Evolutionary conservation across 2,113 vertebrate genomes (phyloP).

Genomic region (Gasterosteus aculeatus): DNA sequence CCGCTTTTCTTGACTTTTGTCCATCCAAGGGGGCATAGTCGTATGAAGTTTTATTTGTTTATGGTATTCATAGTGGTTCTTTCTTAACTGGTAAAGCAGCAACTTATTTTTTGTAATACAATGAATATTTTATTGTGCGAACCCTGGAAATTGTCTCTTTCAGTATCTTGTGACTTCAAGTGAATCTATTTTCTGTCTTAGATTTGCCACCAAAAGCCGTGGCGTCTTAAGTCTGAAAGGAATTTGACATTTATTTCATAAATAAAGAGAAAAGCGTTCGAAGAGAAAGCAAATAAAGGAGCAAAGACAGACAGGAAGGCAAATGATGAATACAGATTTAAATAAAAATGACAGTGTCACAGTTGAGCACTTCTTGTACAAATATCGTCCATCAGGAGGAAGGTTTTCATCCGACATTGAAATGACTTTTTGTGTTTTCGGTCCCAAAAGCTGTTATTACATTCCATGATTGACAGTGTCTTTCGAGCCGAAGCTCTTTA

Average conservation of each 20-base stretch:
- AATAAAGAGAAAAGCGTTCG: background rate
- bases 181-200: background rate
- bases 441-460: slow-evolving; percentile 49
- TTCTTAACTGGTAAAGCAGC: background rate
- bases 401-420: slow-evolving; percentile 19
- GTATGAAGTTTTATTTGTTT: background rate
- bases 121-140: background rate
- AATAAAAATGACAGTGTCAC: slow-evolving; percentile 6
- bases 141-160: background rate
- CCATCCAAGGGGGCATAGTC: background rate
- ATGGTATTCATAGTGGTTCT: background rate
- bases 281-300: background rate
- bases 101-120: background rate
- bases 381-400: background rate
- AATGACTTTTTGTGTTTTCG: slow-evolving; percentile 32
- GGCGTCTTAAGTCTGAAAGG: too few species aligned
- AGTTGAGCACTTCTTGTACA: slow-evolving; percentile 10
- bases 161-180: background rate
- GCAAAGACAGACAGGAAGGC: background rate
- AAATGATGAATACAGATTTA: slow-evolving; percentile 2
- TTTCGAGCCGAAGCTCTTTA: slow-evolving; percentile 26
- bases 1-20: slow-evolving; percentile 8
- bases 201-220: background rate
- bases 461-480: slow-evolving; percentile 39
- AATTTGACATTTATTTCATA: too few species aligned